Conservation (phyloP, 2,888 invertebrate species). For the Apantesis nais region DNA sequence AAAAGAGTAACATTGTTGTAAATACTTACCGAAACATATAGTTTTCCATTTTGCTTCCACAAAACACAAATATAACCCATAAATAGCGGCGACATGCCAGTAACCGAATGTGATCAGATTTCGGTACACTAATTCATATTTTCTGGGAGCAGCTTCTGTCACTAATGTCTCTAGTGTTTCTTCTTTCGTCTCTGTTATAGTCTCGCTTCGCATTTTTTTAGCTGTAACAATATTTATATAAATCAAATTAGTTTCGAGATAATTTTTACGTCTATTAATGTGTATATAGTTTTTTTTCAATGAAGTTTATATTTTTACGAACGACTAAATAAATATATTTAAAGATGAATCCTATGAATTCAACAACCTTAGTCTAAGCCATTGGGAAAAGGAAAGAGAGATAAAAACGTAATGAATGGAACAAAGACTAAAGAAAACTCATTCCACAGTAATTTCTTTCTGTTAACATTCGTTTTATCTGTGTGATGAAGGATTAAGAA, state of each 20-base stretch:
- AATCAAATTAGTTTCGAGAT: neutral
- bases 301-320: too few relatives aligned
- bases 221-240: neutral
- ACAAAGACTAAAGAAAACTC: too few relatives aligned
- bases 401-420: too few relatives aligned
- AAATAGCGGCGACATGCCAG: conserved; percentile 55
- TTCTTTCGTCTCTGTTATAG: conserved; percentile 21
- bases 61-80: conserved; percentile 57
- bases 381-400: too few relatives aligned
- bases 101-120: conserved; percentile 55
- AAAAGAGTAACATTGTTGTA: neutral
- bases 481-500: too few relatives aligned
- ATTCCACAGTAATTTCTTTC: too few relatives aligned
- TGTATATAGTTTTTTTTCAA: too few relatives aligned
- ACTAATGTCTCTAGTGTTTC: conserved; percentile 25
- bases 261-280: too few relatives aligned
- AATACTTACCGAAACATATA: conserved; percentile 51
- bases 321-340: too few relatives aligned
- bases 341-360: too few relatives aligned
- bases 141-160: conserved; percentile 43
- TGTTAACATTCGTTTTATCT: too few relatives aligned
- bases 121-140: conserved; percentile 51
- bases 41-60: conserved; percentile 58
- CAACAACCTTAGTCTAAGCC: too few relatives aligned
- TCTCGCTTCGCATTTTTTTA: conserved; percentile 19